These are phyloP conservation scores for Mizuhopecten yessoensis DNA, from an alignment of 1,140 invertebrate species.

Conservation along the genomic window DNA sequence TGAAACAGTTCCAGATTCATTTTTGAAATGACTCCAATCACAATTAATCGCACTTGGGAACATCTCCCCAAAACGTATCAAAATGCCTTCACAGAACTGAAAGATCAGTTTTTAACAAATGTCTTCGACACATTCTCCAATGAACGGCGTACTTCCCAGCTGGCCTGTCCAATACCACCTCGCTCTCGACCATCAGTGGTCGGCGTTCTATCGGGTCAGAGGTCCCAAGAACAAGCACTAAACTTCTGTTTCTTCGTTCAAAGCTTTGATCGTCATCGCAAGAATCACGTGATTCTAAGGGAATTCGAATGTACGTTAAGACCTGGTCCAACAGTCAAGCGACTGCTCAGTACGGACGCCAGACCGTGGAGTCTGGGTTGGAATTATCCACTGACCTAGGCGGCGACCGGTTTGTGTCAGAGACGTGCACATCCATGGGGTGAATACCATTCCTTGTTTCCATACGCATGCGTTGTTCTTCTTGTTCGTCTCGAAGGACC, in stretches of 20 bases:
- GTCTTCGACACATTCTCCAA: too few relatives aligned
- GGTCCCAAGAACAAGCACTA: background rate
- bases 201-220: background rate
- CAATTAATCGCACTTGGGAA: too few relatives aligned
- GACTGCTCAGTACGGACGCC: conserved; percentile 75
- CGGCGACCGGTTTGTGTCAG: conserved; percentile 62
- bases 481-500: conserved; percentile 55
- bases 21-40: too few relatives aligned
- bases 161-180: too few relatives aligned
- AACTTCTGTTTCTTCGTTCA: background rate
- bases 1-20: too few relatives aligned
- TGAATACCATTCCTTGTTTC: conserved; percentile 57
- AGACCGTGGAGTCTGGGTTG: conserved; percentile 68
- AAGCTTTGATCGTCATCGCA: background rate
- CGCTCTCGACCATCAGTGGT: too few relatives aligned
- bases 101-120: too few relatives aligned
- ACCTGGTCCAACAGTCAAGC: background rate
- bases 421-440: conserved; percentile 56
- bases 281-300: background rate
- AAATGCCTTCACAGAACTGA: too few relatives aligned
- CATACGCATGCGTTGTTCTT: conserved; percentile 53
- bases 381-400: conserved; percentile 56
- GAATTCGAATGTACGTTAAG: background rate
- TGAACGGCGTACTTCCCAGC: too few relatives aligned
- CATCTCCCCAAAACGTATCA: too few relatives aligned